phyloP scores from a whole-genome alignment of 2,888 invertebrate species.

The Calephelis perditalis region DNA sequence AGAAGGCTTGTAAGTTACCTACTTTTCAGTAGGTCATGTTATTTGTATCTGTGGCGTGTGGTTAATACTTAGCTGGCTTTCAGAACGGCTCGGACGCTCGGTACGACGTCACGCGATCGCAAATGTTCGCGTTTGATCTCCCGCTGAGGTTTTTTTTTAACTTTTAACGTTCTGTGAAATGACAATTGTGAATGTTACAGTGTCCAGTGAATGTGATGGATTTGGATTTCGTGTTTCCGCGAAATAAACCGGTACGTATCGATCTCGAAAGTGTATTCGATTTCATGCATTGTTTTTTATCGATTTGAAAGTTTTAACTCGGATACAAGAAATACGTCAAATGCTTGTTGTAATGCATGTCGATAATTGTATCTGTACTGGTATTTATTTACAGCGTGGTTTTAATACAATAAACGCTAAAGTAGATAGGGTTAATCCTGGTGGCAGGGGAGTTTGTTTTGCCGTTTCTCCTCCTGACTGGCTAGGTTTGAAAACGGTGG shows the following conservation, averaged over 20 bases:
- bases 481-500: too few relatives aligned
- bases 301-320: background rate
- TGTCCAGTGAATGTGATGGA: conserved; percentile 5
- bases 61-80: background rate
- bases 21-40: conserved; percentile 40
- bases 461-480: too few relatives aligned
- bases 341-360: too few relatives aligned
- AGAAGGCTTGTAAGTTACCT: conserved; percentile 32
- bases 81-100: background rate
- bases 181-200: background rate
- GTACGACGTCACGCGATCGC: background rate
- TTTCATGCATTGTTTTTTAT: conserved; percentile 13
- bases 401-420: too few relatives aligned
- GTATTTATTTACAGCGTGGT: too few relatives aligned
- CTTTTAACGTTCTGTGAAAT: background rate
- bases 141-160: background rate
- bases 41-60: conserved; percentile 12
- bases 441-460: too few relatives aligned
- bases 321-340: too few relatives aligned
- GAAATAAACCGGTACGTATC: conserved; percentile 5
- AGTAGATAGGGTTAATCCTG: too few relatives aligned
- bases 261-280: conserved; percentile 9
- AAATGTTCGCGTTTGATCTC: background rate
- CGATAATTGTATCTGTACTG: too few relatives aligned
- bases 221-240: conserved; percentile 9